Conservation (phyloP, 1,140 invertebrate species). For the Cydia fagiglandana region DNA sequence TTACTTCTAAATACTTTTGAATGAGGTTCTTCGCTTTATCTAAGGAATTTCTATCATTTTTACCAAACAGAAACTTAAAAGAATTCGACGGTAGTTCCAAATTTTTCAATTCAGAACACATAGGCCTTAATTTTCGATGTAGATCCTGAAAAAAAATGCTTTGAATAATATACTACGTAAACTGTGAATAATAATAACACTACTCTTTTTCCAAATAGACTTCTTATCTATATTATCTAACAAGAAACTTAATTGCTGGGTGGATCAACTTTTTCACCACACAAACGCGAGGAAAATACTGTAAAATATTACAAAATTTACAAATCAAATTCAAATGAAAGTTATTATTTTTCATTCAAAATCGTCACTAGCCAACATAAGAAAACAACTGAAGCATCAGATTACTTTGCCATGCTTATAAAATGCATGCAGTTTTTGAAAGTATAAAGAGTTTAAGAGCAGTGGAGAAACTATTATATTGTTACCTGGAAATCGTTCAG, state of each 20-base stretch:
- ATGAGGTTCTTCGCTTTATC: conserved; percentile 91
- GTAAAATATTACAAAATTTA: no score
- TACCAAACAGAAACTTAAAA: conserved; percentile 88
- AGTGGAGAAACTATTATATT: background rate
- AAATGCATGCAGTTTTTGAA: no score
- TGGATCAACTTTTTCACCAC: no score
- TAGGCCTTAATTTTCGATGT: conserved; percentile 90
- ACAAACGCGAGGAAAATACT: no score
- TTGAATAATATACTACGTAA: no score
- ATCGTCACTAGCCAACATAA: no score
- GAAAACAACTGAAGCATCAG: no score
- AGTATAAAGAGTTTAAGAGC: no score
- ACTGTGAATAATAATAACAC: background rate
- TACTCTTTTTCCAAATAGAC: background rate
- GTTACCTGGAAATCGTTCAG: conserved; percentile 88
- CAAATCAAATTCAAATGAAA: no score
- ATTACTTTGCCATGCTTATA: no score
- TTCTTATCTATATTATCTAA: background rate
- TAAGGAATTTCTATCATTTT: conserved; percentile 87
- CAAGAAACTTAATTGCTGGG: no score
- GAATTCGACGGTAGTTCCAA: conserved; percentile 89
- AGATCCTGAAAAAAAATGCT: conserved; percentile 81
- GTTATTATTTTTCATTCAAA: no score
- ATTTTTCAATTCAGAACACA: conserved; percentile 88
- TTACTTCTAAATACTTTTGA: conserved; percentile 91